Evolutionary conservation across 2,888 invertebrate species (phyloP), one percentile per base, ranked within the genome.

Genomic region (Sabatieria punctata): DNA sequence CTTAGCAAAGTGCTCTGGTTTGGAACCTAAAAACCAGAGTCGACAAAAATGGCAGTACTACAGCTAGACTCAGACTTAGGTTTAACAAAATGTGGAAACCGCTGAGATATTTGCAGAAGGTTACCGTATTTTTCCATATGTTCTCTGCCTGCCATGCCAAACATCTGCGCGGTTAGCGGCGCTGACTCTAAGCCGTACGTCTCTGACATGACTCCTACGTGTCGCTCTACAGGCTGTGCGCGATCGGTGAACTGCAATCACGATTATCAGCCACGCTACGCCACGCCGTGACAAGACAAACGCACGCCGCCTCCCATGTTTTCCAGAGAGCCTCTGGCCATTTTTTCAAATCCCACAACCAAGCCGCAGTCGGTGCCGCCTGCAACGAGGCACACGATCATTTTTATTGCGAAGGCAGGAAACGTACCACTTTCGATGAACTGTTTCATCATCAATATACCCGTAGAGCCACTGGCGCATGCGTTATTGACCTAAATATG

Each of bases 311-410:
- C 43, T n/a, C 26, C 45, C 15, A 76, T 71, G 18, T 49, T 51
- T 42, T 59, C 59, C 13, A 97, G 72, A 1, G 93, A 88, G 0
- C 95, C 95, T 15, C 78, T 75, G 55, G 89, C 80, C 97, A 97
- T 97, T 70, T 93, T 95, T 65, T 97, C 97, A 67, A 97, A 97
- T 3, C 97, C 97, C 26, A 93, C 70, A 1, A 91, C 93, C 47
- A 97, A 70, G 0, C 84, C 80, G 62, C 93, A 84, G 57, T 91
- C 82, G 18, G 79, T 77, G 58, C 78, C 74, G 13, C 86, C 71
- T 69, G 86, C 82, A n/a, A 97, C 73, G n/a, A n/a, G n/a, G n/a
- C n/a, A n/a, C n/a, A n/a, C n/a, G n/a, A n/a, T n/a, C n/a, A n/a
- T n/a, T n/a, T n/a, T n/a, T n/a, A n/a, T n/a, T n/a, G n/a, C n/a